phyloP scores from a whole-genome alignment of 2,113 vertebrate species.

The Penelope pileata region DNA sequence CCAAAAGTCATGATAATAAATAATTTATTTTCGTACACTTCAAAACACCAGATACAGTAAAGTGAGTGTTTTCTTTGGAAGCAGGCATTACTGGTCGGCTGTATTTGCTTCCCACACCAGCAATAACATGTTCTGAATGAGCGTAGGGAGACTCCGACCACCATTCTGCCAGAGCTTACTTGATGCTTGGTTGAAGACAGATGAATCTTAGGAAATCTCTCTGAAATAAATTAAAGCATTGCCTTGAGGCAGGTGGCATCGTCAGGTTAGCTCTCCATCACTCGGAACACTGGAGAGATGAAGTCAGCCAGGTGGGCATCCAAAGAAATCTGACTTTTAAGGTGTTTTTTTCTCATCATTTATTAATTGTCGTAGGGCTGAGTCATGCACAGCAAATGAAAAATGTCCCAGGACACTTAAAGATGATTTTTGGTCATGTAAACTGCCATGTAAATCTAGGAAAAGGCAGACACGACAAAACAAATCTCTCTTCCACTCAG shows the following conservation, averaged over 20 bases:
- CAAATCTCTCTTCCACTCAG: not conserved
- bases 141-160: constrained; percentile 33
- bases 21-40: constrained; percentile 55
- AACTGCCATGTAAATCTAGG: not conserved
- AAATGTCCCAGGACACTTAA: not conserved
- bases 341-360: not conserved
- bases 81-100: not conserved
- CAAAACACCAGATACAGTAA: constrained; percentile 50
- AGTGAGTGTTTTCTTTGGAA: constrained; percentile 56
- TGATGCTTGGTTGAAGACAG: not conserved
- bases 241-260: rapidly evolving
- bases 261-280: not conserved
- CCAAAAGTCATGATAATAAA: constrained; percentile 64
- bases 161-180: constrained; percentile 13
- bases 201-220: not conserved
- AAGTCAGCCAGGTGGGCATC: not conserved
- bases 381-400: not conserved
- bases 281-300: not conserved
- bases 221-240: not conserved
- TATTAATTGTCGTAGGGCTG: not conserved
- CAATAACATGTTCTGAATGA: constrained; percentile 42
- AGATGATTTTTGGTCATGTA: not conserved
- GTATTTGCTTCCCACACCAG: constrained; percentile 33
- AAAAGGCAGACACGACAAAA: not conserved
- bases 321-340: not conserved